Conservation (phyloP, 92 coral and sea anemone genomes). For the Isaurus tuberculatus region DNA sequence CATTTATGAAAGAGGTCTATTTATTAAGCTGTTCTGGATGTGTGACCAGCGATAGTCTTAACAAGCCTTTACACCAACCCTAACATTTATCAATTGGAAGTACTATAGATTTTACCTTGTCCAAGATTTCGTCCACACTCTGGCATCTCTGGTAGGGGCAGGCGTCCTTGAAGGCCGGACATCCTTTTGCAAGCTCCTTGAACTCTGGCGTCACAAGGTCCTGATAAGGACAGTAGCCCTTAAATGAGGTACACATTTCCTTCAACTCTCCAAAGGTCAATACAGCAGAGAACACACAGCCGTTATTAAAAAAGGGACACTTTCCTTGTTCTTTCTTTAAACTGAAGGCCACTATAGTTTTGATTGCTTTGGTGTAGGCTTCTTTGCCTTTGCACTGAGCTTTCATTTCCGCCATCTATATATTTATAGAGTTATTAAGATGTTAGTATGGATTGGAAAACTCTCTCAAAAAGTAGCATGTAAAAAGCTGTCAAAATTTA, state of each 20-base stretch:
- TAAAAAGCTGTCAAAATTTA: too few relatives aligned
- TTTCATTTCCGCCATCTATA: neutral
- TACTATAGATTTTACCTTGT: neutral
- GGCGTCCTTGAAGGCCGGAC: neutral
- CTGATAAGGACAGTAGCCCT: neutral
- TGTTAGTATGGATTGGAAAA: too few relatives aligned
- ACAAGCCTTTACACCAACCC: too few relatives aligned
- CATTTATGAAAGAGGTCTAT: too few relatives aligned
- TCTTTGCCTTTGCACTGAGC: neutral
- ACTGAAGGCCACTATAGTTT: too few relatives aligned
- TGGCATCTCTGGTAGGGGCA: neutral
- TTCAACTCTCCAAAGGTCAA: slow-evolving; percentile 9
- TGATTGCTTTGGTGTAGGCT: too few relatives aligned
- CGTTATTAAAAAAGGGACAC: neutral
- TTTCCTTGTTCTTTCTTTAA: neutral
- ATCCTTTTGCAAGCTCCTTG: slow-evolving; percentile 14
- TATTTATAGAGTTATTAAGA: too few relatives aligned
- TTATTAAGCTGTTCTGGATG: too few relatives aligned
- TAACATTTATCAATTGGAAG: too few relatives aligned
- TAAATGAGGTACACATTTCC: neutral
- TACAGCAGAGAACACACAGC: slow-evolving; percentile 15
- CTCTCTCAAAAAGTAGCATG: too few relatives aligned
- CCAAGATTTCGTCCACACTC: neutral
- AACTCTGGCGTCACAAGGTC: neutral
- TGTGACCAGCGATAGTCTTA: too few relatives aligned